Conservation (phyloP, 2,888 invertebrate species). For the Zaprionus obscuricornis region DNA sequence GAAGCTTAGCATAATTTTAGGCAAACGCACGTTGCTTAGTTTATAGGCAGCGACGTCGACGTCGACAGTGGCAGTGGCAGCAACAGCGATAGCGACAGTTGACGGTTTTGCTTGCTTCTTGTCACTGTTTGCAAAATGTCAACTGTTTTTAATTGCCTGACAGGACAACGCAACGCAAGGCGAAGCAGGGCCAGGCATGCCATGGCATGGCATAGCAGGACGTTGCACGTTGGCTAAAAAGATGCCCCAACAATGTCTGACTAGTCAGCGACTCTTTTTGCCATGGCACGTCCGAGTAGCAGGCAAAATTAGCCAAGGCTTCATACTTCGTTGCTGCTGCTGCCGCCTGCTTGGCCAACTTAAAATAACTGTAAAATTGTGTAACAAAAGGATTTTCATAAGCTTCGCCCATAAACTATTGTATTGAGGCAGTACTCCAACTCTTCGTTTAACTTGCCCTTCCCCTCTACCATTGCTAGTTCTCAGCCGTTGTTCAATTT, state of each 20-base stretch:
- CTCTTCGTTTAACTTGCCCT: neutral
- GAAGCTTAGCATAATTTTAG: constrained; percentile 76
- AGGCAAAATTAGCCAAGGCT: constrained; percentile 58
- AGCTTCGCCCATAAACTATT: constrained; percentile 75
- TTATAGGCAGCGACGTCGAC: constrained; percentile 70
- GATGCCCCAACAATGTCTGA: constrained; percentile 59
- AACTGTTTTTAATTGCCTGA: constrained; percentile 75
- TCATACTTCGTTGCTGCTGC: too few species aligned
- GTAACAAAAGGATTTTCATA: constrained; percentile 78
- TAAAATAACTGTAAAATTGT: constrained; percentile 75
- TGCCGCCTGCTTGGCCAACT: constrained; percentile 41
- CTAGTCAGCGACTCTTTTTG: constrained; percentile 17
- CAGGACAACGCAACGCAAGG: too few species aligned
- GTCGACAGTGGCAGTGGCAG: too few species aligned
- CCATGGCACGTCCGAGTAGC: constrained; percentile 60
- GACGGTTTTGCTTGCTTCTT: constrained; percentile 24
- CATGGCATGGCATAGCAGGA: neutral
- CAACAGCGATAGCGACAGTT: constrained; percentile 5
- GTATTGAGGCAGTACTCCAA: constrained; percentile 17
- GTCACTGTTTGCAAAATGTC: constrained; percentile 70
- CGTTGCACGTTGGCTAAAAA: constrained; percentile 7
- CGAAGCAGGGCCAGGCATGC: constrained; percentile 23
- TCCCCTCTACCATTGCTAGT: neutral
- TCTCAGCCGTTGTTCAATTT: constrained; percentile 48
- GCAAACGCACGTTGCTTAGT: constrained; percentile 77